Percentiles rank a stretch among this genome's conserved stretches.
Evolutionary conservation across 2,113 vertebrate genomes (phyloP).

Genomic region (Mastomys coucha): DNA sequence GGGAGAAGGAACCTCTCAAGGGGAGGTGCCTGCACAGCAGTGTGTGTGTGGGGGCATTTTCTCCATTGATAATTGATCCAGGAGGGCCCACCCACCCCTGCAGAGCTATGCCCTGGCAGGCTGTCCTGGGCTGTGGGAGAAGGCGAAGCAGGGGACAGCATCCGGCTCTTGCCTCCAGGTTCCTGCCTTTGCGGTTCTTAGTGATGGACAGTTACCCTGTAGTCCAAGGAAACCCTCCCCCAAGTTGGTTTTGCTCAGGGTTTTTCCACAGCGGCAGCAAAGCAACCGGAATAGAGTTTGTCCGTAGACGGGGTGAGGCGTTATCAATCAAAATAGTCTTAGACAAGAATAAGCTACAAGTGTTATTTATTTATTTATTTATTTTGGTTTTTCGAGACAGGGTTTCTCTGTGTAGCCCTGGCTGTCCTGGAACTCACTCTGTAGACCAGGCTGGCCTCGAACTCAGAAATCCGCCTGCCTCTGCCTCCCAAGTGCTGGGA

Average conservation of each 20-base stretch:
- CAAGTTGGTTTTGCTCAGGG: background rate
- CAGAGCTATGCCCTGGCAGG: background rate
- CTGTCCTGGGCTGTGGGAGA: background rate
- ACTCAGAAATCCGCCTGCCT: no score
- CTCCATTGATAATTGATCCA: background rate
- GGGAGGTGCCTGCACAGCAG: background rate
- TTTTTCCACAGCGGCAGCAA: background rate
- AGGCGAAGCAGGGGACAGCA: background rate
- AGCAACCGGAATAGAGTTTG: background rate
- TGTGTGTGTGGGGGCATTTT: background rate
- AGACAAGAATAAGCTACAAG: background rate
- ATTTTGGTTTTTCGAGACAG: no score
- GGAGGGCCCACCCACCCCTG: background rate
- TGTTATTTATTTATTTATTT: background rate
- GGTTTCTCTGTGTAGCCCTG: no score
- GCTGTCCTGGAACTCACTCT: no score
- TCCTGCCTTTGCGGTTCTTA: background rate
- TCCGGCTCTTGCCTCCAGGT: background rate
- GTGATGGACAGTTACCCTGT: background rate
- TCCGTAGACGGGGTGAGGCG: background rate
- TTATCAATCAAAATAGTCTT: conserved; percentile 20
- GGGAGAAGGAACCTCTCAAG: background rate
- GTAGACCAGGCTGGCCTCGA: no score
- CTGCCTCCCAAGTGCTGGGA: no score
- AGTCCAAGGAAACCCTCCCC: background rate